Conservation (phyloP, 2,113 vertebrate genomes). For the Scophthalmus maximus region DNA sequence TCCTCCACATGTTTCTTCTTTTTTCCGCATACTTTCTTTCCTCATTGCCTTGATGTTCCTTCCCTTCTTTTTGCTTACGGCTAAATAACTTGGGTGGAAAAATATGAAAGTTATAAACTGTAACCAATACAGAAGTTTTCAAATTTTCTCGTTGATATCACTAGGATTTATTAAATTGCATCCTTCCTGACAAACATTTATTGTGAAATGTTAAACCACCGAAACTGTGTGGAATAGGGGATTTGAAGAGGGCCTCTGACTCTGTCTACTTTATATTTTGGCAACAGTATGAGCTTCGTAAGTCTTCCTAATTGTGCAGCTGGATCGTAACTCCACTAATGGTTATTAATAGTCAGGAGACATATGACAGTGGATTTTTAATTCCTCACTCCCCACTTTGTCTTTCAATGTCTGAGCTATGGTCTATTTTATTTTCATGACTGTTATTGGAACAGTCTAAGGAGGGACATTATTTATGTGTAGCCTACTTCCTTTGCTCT, state of each 20-base stretch:
- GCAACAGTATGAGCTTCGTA: conserved; percentile 43
- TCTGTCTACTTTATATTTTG: conserved; percentile 42
- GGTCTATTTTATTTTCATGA: conserved; percentile 29
- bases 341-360: conserved; percentile 53
- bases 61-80: conserved; percentile 14
- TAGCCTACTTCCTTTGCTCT: conserved; percentile 19
- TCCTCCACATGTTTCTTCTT: not conserved
- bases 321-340: conserved; percentile 37
- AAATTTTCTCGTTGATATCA: conserved; percentile 11
- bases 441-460: conserved; percentile 23
- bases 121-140: not conserved
- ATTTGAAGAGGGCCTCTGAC: not conserved
- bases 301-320: conserved; percentile 40
- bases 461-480: conserved; percentile 25
- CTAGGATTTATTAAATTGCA: conserved; percentile 12
- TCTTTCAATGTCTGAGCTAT: not conserved
- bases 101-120: not conserved
- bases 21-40: conserved; percentile 8
- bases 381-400: conserved; percentile 16
- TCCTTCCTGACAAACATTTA: conserved; percentile 11
- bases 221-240: conserved; percentile 33
- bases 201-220: conserved; percentile 18
- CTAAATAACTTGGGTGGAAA: conserved; percentile 38
- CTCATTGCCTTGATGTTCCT: conserved; percentile 11
- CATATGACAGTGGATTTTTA: conserved; percentile 30